A percentile compares a stretch with the other conserved stretches of the same genome.
phyloP scores from a whole-genome alignment of 2,888 invertebrate species.

The Drosophila glabriapex region DNA sequence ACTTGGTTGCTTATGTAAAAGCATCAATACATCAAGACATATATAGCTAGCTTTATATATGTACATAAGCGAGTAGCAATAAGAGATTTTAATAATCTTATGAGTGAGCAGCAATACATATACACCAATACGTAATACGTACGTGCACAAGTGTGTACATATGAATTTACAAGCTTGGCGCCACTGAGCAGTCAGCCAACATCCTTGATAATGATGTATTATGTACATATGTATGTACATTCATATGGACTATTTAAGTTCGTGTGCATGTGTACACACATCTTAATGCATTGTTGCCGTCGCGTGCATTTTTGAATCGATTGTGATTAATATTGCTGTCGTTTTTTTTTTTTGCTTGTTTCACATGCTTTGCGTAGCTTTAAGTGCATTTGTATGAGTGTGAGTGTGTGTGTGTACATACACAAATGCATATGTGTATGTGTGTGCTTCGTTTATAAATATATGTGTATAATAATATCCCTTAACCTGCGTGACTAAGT shows the following conservation, averaged over 20 bases:
- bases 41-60: conserved; percentile 3
- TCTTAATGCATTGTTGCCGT: neutral
- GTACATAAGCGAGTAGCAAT: neutral
- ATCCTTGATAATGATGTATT: neutral
- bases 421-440: neutral
- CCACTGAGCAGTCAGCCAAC: neutral
- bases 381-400: neutral
- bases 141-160: neutral
- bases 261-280: neutral
- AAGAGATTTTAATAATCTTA: neutral
- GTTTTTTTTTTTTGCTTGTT: neutral
- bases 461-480: neutral
- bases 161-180: neutral
- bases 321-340: neutral
- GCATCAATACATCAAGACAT: neutral
- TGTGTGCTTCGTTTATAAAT: neutral
- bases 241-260: too few species aligned
- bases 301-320: neutral
- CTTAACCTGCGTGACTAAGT: neutral
- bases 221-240: neutral
- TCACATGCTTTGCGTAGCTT: neutral
- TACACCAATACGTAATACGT: conserved; percentile 3
- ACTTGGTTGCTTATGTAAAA: neutral
- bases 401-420: neutral
- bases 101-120: neutral